Conservation (phyloP, 2,797 vertebrate species). For the Calcarius lapponicus region DNA sequence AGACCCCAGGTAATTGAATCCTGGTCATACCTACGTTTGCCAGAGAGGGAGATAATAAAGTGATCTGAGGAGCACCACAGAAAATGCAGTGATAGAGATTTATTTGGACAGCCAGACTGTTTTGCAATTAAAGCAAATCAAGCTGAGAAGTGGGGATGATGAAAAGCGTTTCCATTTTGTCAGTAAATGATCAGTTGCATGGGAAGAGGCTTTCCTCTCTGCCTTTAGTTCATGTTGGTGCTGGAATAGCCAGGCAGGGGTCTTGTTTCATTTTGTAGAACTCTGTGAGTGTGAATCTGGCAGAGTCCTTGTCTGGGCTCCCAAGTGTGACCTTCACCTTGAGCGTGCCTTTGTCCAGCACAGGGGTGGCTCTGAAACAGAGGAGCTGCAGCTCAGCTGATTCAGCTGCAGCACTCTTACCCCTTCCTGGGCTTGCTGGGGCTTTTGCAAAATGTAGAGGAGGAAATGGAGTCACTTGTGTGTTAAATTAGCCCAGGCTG, state of each 20-base stretch:
- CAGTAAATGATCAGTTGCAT: neutral
- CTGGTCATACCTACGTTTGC: neutral
- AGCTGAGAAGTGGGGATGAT: neutral
- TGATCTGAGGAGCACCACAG: neutral
- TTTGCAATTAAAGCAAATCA: neutral
- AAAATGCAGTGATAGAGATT: neutral
- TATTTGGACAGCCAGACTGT: neutral
- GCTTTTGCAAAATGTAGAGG: neutral
- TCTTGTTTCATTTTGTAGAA: neutral
- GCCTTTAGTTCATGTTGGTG: neutral
- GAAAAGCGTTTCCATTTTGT: neutral
- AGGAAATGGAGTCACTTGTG: constrained; percentile 10
- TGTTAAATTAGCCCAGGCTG: constrained; percentile 7
- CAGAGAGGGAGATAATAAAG: neutral
- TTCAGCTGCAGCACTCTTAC: neutral
- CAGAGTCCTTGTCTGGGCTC: neutral
- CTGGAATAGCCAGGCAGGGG: neutral
- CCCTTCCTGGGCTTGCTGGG: neutral
- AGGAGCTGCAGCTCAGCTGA: neutral
- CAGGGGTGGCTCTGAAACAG: neutral
- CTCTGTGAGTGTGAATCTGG: fast-evolving
- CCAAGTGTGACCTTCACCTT: neutral
- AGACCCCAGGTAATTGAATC: constrained; percentile 8
- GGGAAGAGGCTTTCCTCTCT: neutral
- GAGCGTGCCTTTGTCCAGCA: neutral